Percentiles rank a stretch among this genome's conserved stretches.
phyloP scores from a whole-genome alignment of 2,113 vertebrate species.

The Chloropsis hardwickii region DNA sequence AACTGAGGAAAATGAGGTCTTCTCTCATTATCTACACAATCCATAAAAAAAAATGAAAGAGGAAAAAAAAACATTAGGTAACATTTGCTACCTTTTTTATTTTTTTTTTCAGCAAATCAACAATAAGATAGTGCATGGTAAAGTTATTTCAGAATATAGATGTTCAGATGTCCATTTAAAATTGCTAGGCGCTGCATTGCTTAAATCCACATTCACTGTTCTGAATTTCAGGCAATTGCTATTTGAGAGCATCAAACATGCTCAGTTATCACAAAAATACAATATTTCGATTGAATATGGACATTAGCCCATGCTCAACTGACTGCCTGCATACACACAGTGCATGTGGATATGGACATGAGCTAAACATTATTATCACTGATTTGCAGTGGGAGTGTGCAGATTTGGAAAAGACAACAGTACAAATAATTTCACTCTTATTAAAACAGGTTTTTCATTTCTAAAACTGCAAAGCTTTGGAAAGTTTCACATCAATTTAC shows the following conservation, averaged over 20 bases:
- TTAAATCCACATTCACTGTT: not conserved
- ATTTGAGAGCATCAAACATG: not conserved
- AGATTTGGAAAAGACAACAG: not conserved
- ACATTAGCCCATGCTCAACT: not conserved
- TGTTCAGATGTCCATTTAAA: not conserved
- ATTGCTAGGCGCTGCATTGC: not conserved
- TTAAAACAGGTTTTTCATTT: not conserved
- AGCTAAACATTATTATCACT: not conserved
- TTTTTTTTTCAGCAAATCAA: not conserved
- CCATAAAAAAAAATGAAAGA: constrained; percentile 86
- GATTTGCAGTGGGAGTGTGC: not conserved
- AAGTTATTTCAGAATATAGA: not conserved
- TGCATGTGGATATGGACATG: not conserved
- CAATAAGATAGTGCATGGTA: fast-evolving
- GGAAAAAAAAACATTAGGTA: not conserved
- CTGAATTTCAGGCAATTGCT: not conserved
- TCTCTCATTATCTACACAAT: constrained; percentile 89
- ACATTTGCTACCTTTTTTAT: not conserved
- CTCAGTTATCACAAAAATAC: not conserved
- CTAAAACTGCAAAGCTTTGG: not conserved
- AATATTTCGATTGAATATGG: not conserved
- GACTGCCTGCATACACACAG: not conserved
- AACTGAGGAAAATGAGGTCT: constrained; percentile 97
- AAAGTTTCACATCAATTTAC: not conserved
- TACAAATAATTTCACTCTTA: not conserved